These are phyloP conservation scores for Biston betularia DNA, from an alignment of 2,888 invertebrate species.

Conservation along the genomic window DNA sequence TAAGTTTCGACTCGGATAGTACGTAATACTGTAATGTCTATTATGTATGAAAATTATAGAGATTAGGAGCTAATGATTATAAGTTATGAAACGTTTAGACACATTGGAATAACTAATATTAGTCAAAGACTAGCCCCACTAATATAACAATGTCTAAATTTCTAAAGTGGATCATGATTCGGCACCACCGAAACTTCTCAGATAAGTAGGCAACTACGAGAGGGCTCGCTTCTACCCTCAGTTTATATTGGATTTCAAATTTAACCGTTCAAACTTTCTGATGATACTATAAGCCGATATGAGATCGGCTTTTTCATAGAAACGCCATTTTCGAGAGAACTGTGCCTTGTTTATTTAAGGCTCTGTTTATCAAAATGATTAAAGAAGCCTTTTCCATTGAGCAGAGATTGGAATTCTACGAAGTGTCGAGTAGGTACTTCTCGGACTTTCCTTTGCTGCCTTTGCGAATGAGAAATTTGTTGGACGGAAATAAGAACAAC, in stretches of 20 bases:
- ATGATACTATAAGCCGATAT: slow-evolving; percentile 63
- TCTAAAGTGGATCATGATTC: slow-evolving; percentile 57
- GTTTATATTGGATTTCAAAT: slow-evolving; percentile 73
- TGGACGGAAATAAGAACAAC: neutral
- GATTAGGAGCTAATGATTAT: too few species aligned
- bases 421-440: slow-evolving; percentile 13
- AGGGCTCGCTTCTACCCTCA: slow-evolving; percentile 56
- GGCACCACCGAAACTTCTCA: slow-evolving; percentile 58
- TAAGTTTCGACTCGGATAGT: too few species aligned
- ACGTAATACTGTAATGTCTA: too few species aligned
- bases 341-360: slow-evolving; percentile 26
- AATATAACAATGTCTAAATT: slow-evolving; percentile 52
- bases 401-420: slow-evolving; percentile 21
- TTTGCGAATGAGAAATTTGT: neutral
- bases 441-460: neutral
- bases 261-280: slow-evolving; percentile 61
- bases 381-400: slow-evolving; percentile 12
- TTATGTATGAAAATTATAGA: too few species aligned
- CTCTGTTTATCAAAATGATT: slow-evolving; percentile 25
- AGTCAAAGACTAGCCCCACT: slow-evolving; percentile 13
- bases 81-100: too few species aligned
- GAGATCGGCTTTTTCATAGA: slow-evolving; percentile 54
- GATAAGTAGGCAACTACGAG: slow-evolving; percentile 55
- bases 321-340: slow-evolving; percentile 23
- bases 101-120: slow-evolving; percentile 21